A percentile compares a stretch with the other conserved stretches of the same genome.
phyloP scores from a whole-genome alignment of 2,888 invertebrate species.

The Drosophila picticornis region DNA sequence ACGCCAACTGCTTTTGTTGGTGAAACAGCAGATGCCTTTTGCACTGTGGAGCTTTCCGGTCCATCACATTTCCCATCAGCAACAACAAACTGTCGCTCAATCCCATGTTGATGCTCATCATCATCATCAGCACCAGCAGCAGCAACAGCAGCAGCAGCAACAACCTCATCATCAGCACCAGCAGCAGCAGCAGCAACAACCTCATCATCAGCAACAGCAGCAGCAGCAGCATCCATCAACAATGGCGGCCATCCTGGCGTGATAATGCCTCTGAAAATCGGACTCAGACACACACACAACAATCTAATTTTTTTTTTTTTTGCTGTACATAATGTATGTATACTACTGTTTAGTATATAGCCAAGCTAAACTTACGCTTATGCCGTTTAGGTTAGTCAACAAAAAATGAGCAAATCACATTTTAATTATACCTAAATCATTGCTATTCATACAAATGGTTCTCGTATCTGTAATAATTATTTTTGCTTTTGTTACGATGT shows the following conservation, averaged over 20 bases:
- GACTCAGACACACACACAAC: constrained; percentile 19
- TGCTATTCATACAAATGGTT: neutral
- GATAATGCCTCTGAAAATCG: constrained; percentile 63
- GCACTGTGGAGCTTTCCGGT: constrained; percentile 79
- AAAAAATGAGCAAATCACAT: neutral
- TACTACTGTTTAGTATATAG: constrained; percentile 59
- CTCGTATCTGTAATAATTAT: neutral
- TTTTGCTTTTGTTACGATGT: neutral
- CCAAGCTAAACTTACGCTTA: constrained; percentile 65
- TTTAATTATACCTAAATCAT: neutral
- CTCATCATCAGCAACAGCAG: neutral
- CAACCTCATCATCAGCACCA: constrained; percentile 16
- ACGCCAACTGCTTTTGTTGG: constrained; percentile 78
- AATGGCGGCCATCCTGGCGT: constrained; percentile 71
- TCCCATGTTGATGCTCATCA: constrained; percentile 26
- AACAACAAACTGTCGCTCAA: constrained; percentile 13
- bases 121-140: constrained; percentile 39
- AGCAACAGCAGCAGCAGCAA: neutral
- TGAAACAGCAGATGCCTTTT: constrained; percentile 79
- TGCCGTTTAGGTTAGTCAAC: constrained; percentile 43
- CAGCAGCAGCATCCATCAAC: constrained; percentile 48
- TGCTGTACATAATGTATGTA: constrained; percentile 63
- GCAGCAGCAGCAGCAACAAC: constrained; percentile 12
- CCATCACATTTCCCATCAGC: constrained; percentile 72
- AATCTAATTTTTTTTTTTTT: neutral